These are phyloP conservation scores for Drosophila sordidula DNA, from an alignment of 2,888 invertebrate species.

Conservation along the genomic window DNA sequence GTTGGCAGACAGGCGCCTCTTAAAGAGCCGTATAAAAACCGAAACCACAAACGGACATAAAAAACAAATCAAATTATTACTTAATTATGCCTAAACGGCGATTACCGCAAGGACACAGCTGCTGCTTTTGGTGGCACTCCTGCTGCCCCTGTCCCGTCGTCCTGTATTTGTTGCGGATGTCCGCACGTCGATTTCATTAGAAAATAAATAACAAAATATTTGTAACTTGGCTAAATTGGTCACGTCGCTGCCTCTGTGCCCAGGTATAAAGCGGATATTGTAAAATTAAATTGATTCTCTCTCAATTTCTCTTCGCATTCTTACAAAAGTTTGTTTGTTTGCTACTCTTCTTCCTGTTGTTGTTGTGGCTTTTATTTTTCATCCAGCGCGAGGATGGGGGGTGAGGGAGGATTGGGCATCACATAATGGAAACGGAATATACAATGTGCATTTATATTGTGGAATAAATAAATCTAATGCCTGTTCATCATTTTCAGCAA, in stretches of 20 bases:
- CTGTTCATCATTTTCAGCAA: constrained; percentile 74
- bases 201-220: constrained; percentile 76
- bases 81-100: constrained; percentile 74
- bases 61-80: constrained; percentile 70
- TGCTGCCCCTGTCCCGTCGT: neutral
- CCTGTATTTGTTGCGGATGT: constrained; percentile 34
- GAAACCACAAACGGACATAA: constrained; percentile 16
- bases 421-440: constrained; percentile 66
- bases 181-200: constrained; percentile 62
- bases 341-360: constrained; percentile 14
- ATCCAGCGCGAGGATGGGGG: constrained; percentile 9
- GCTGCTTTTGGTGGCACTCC: constrained; percentile 10
- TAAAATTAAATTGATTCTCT: constrained; percentile 79
- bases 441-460: constrained; percentile 66
- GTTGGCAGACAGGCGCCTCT: neutral
- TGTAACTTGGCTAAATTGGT: constrained; percentile 75
- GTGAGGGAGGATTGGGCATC: neutral
- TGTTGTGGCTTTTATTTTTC: constrained; percentile 53
- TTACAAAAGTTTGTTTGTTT: constrained; percentile 9
- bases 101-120: constrained; percentile 55
- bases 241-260: constrained; percentile 58
- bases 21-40: neutral
- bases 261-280: constrained; percentile 77
- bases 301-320: constrained; percentile 34
- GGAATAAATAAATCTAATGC: constrained; percentile 77